These are phyloP conservation scores for Paralichthys olivaceus DNA, from an alignment of 2,113 vertebrate genomes.

Conservation along the genomic window DNA sequence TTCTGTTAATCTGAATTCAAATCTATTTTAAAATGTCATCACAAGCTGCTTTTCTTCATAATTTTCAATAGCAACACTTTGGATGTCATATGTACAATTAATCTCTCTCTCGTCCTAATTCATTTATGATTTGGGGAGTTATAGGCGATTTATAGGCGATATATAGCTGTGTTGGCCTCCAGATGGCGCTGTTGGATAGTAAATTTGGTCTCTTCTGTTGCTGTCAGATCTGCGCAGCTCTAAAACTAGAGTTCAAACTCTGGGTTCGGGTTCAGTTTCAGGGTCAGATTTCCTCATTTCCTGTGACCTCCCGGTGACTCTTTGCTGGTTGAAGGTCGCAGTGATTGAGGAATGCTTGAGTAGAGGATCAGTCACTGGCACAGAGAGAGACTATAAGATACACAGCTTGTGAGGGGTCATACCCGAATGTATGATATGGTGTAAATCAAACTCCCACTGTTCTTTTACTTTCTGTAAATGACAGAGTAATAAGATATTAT, in stretches of 20 bases:
- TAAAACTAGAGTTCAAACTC: neutral
- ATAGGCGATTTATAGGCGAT: neutral
- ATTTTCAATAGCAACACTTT: too few species aligned
- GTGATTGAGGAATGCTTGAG: slow-evolving; percentile 60
- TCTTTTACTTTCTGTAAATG: too few species aligned
- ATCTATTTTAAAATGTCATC: neutral
- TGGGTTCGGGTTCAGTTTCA: slow-evolving; percentile 52
- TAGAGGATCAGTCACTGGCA: slow-evolving; percentile 58
- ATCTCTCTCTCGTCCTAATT: neutral
- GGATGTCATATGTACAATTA: neutral
- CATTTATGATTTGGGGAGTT: neutral
- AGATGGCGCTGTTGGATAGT: slow-evolving; percentile 38
- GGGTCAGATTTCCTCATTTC: slow-evolving; percentile 59
- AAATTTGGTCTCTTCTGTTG: neutral
- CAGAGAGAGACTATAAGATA: slow-evolving; percentile 55
- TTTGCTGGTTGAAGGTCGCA: slow-evolving; percentile 57
- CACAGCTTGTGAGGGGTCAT: slow-evolving; percentile 30
- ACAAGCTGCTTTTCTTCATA: neutral
- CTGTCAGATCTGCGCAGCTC: slow-evolving; percentile 20
- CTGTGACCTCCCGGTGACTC: slow-evolving; percentile 51
- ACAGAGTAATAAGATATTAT: too few species aligned
- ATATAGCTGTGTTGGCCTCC: neutral
- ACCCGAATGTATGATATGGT: neutral
- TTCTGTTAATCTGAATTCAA: neutral
- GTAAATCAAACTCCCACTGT: too few species aligned